A percentile compares a stretch with the other conserved stretches of the same genome.
Conservation (phyloP, 2,888 invertebrate genomes). For the Elaeidobius kamerunicus region DNA sequence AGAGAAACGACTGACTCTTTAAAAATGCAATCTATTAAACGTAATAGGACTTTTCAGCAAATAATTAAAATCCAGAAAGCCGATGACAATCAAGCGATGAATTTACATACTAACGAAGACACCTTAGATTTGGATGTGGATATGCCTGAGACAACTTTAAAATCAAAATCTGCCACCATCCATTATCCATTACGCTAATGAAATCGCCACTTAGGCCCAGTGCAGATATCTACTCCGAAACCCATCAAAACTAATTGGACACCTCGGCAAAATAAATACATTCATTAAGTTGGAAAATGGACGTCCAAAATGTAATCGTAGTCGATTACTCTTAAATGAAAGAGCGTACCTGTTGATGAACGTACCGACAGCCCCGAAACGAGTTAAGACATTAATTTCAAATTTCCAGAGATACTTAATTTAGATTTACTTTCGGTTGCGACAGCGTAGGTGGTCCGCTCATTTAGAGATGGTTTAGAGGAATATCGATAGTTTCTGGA, state of each 20-base stretch:
- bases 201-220: constrained; percentile 17
- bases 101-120: background rate
- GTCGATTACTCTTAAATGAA: constrained; percentile 29
- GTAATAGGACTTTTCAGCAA: too few relatives aligned
- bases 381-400: constrained; percentile 40
- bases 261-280: constrained; percentile 29
- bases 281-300: constrained; percentile 30
- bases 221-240: constrained; percentile 18
- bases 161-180: constrained; percentile 1
- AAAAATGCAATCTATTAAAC: too few relatives aligned
- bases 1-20: too few relatives aligned
- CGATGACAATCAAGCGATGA: background rate
- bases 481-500: constrained; percentile 1
- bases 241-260: constrained; percentile 26
- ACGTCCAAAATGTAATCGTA: constrained; percentile 27
- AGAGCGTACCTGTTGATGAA: constrained; percentile 28
- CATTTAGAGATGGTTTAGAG: constrained; percentile 16
- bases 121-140: background rate
- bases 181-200: constrained; percentile 19
- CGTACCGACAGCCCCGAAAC: constrained; percentile 33
- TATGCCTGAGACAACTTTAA: background rate
- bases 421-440: constrained; percentile 40
- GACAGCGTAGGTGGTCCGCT: constrained; percentile 43
- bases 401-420: constrained; percentile 39
- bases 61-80: too few relatives aligned